Evolutionary conservation across 1,140 invertebrate species (phyloP).

Genomic region (Microplitis demolitor): DNA sequence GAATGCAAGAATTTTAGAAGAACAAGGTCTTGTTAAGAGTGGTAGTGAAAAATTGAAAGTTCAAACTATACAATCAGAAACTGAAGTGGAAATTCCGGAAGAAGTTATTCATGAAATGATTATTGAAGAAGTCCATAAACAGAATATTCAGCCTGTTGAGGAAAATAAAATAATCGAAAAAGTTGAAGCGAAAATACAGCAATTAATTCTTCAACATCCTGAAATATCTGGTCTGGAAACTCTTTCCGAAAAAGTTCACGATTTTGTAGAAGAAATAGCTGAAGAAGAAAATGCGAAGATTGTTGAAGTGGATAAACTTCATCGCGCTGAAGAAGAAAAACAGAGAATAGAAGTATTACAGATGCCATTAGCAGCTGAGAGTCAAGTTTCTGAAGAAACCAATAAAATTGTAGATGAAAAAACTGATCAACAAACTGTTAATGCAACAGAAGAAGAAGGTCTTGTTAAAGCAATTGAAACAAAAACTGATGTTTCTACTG

Average conservation of each 20-base stretch:
- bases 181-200: background rate
- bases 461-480: background rate
- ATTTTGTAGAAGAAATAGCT: background rate
- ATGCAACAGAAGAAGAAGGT: background rate
- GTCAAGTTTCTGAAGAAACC: no score
- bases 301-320: background rate
- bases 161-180: background rate
- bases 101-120: slow-evolving; percentile 14
- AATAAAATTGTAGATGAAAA: background rate
- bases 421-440: background rate
- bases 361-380: slow-evolving; percentile 27
- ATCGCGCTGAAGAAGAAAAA: background rate
- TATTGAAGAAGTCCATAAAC: background rate
- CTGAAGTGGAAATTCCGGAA: background rate
- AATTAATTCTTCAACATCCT: background rate
- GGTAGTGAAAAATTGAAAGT: no score
- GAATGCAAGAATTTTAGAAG: background rate
- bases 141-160: background rate
- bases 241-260: background rate
- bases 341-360: slow-evolving; percentile 21
- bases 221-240: background rate
- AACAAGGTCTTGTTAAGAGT: background rate
- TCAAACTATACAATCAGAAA: no score
- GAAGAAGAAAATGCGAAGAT: background rate
- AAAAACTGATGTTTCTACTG: background rate